A percentile compares a stretch with the other conserved stretches of the same genome.
Conservation (phyloP, 2,888 invertebrate genomes). For the Notodonta ziczac region DNA sequence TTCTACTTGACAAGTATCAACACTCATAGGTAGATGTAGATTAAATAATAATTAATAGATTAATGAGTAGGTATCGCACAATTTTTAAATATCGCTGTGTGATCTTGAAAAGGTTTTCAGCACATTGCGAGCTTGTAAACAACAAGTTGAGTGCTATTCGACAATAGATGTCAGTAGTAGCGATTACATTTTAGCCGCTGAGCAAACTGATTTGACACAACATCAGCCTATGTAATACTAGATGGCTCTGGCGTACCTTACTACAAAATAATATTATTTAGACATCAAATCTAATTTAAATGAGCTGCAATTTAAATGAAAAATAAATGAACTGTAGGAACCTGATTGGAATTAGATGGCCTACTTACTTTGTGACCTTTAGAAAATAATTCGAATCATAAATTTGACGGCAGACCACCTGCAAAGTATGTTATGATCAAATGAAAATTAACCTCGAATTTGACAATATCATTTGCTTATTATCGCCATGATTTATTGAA, state of each 20-base stretch:
- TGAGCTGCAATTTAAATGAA: neutral
- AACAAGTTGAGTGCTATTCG: conserved; percentile 48
- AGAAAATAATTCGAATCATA: neutral
- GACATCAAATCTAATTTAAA: neutral
- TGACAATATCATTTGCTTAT: neutral
- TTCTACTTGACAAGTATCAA: too few species aligned
- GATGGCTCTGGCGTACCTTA: neutral
- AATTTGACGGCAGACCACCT: neutral
- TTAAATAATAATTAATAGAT: too few species aligned
- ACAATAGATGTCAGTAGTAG: conserved; percentile 53
- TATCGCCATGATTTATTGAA: neutral
- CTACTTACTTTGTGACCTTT: neutral
- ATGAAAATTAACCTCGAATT: conserved; percentile 1
- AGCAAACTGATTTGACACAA: neutral
- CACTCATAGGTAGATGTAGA: too few species aligned
- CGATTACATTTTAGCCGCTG: neutral
- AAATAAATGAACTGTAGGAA: neutral
- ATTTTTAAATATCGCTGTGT: too few species aligned
- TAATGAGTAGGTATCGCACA: too few species aligned
- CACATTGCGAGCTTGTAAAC: neutral
- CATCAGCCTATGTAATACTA: neutral
- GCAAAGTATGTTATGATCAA: neutral
- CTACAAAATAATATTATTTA: too few species aligned
- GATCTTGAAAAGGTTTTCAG: neutral
- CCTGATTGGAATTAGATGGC: neutral